Base-by-base conservation (phyloP, 2,888 invertebrate genomes). In the Xylocampa areola region DNA sequence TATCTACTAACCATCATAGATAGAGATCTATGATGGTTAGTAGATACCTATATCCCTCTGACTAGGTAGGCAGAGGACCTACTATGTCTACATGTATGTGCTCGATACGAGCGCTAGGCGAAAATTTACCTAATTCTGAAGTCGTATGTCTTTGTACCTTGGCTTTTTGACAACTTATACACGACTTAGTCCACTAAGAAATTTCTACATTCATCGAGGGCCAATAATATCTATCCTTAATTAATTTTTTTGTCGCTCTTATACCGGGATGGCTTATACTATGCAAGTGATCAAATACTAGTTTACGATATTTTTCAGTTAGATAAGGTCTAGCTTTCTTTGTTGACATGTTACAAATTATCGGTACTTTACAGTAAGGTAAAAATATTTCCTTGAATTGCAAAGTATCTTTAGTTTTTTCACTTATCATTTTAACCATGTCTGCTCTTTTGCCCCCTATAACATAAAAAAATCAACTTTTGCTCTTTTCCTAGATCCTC, bases 21-120 rank as follows among this genome's bases (percentile, higher is more conserved):
- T 2, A 10, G 2, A 16, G 7, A 10, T 35, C 35, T 17, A 35
- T 17, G 2, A 35, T 35, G 4, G 45, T 35, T 4, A 45, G 2
- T 0, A 10, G 19, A 6, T 36, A 47, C 6, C 27, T 8, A 27
- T 19, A 19, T 11, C 39, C 49, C 4, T 39, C 5, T 7, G 14
- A 1, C 4, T 39, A 14, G 11, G 16, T 40, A 1, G 39, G 30
- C 10, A 39, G 19, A 3, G 30, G 49, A 1, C 48, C 48, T 1
- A 48, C 30, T 7, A 37, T 21, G 10, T 48, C 37, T n/a, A 48
- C 17, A 27, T 40, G 40, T 2, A 49, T 33, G 8, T 48, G 49
- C 33, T 39, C 19, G 16, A 49, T 40, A 8, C 39, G 4, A 2
- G 10, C 33, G 7, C 11, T 3, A 1, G 10, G 2, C 21, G 3